Evolutionary conservation across 2,797 vertebrate species (phyloP).

Genomic region (Choloepus didactylus): DNA sequence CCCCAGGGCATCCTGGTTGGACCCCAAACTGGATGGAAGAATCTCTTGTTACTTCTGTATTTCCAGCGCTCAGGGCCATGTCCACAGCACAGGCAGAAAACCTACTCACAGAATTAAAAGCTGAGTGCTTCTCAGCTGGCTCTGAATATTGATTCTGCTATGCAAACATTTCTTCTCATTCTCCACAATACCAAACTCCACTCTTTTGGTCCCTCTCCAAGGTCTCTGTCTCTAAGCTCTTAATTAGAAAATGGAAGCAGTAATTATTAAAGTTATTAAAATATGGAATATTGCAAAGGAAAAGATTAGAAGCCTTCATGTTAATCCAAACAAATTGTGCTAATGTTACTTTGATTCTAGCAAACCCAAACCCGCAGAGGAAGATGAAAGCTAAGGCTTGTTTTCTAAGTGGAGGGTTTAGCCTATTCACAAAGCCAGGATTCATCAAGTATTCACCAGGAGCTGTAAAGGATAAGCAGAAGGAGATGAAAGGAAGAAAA

Average conservation of each 20-base stretch:
- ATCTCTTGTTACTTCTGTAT: neutral
- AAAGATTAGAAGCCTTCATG: conserved; percentile 78
- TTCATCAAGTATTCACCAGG: conserved; percentile 60
- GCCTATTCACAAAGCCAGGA: conserved; percentile 52
- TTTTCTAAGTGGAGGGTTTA: conserved; percentile 75
- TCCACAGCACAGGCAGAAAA: neutral
- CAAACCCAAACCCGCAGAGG: conserved; percentile 75
- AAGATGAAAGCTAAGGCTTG: conserved; percentile 79
- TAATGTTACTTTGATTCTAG: conserved; percentile 81
- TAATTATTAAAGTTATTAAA: conserved; percentile 84
- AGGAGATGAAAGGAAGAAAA: conserved; percentile 63
- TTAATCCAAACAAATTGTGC: conserved; percentile 82
- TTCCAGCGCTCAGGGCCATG: neutral
- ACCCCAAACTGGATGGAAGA: neutral
- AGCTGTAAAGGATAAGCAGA: conserved; percentile 58
- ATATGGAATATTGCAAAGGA: conserved; percentile 80
- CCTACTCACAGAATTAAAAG: conserved; percentile 37
- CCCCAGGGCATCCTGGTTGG: neutral
- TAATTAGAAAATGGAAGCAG: conserved; percentile 80
- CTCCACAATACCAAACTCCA: conserved; percentile 26
- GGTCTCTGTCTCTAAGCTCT: conserved; percentile 80
- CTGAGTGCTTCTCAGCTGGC: conserved; percentile 37
- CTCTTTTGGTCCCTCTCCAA: conserved; percentile 74
- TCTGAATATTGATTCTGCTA: conserved; percentile 72
- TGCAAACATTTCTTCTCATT: conserved; percentile 44